A percentile compares a stretch with the other conserved stretches of the same genome.
phyloP scores from a whole-genome alignment of 2,888 invertebrate genomes.

The Bellardia pandia region DNA sequence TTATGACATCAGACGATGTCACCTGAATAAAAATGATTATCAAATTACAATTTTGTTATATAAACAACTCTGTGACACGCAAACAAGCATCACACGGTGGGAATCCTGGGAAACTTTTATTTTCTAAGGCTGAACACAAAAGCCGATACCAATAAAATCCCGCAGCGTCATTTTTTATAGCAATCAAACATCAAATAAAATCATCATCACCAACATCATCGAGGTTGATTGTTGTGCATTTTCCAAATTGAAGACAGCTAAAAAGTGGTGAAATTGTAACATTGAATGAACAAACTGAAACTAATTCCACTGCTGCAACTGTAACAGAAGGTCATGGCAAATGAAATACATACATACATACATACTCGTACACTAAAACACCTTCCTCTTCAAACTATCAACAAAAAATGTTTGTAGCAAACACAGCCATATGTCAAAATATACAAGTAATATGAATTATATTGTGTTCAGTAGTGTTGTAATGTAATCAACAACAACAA shows the following conservation, averaged over 20 bases:
- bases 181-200: constrained; percentile 64
- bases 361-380: constrained; percentile 63
- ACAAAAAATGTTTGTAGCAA: constrained; percentile 73
- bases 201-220: constrained; percentile 67
- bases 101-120: constrained; percentile 71
- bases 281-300: constrained; percentile 71
- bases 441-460: constrained; percentile 67
- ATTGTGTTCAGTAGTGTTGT: constrained; percentile 47
- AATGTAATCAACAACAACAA: constrained; percentile 52
- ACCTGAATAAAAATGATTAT: constrained; percentile 63
- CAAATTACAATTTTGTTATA: constrained; percentile 46
- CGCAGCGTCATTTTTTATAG: constrained; percentile 69
- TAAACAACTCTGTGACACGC: constrained; percentile 59
- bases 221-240: constrained; percentile 51
- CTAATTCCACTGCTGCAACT: constrained; percentile 53
- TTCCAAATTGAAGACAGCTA: constrained; percentile 8
- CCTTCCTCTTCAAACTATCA: constrained; percentile 74
- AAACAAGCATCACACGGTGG: constrained; percentile 67
- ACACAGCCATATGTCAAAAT: constrained; percentile 82
- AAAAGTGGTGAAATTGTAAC: constrained; percentile 65
- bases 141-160: constrained; percentile 66
- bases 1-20: constrained; percentile 65
- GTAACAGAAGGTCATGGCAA: constrained; percentile 71
- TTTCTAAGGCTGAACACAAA: constrained; percentile 15
- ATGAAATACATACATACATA: constrained; percentile 63